phyloP scores from a whole-genome alignment of 2,797 vertebrate species.

The Leptodactylus fallax region DNA sequence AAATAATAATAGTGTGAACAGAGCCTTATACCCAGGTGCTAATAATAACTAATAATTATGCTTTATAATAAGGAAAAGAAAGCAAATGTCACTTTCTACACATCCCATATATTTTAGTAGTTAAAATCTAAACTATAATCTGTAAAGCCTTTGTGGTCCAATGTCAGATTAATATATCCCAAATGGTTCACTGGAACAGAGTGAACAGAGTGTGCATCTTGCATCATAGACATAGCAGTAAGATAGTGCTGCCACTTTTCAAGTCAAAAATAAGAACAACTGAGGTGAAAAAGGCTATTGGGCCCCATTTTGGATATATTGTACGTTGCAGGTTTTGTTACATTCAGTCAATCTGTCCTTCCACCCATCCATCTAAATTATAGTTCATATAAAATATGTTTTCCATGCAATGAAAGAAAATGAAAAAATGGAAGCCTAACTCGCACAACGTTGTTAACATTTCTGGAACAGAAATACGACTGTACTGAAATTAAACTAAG shows the following conservation, averaged over 20 bases:
- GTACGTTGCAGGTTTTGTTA: background rate
- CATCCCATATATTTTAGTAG: too few species aligned
- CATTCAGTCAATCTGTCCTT: background rate
- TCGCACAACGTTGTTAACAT: background rate
- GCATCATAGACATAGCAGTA: background rate
- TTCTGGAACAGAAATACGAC: constrained; percentile 9
- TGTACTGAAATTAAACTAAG: constrained; percentile 6
- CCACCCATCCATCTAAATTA: background rate
- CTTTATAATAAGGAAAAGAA: too few species aligned
- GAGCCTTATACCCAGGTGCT: too few species aligned
- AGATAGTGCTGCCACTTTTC: background rate
- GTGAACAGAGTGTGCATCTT: too few species aligned
- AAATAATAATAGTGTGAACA: too few species aligned
- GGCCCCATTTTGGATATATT: background rate
- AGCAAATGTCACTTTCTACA: too few species aligned
- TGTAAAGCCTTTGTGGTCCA: too few species aligned
- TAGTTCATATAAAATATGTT: background rate
- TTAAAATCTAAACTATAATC: too few species aligned
- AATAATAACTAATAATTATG: too few species aligned
- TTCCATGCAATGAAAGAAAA: constrained; percentile 6
- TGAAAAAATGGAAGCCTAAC: background rate
- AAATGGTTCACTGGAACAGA: too few species aligned
- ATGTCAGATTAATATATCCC: too few species aligned
- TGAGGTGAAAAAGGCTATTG: background rate
- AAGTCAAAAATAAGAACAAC: background rate